phyloP scores from a whole-genome alignment of 2,888 invertebrate species.

The Clostera curtula region DNA sequence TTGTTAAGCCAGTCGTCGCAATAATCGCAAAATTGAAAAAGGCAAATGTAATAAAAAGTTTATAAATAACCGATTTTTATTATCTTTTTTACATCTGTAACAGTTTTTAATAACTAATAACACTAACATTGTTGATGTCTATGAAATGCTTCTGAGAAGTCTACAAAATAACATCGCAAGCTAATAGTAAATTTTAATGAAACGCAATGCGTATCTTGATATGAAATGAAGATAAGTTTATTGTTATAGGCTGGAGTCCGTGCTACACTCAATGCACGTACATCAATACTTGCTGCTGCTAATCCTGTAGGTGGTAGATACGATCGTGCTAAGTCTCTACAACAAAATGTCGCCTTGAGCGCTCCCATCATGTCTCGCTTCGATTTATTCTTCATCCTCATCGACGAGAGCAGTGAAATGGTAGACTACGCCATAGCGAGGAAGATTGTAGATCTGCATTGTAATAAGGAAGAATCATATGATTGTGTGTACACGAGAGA shows the following conservation, averaged over 20 bases:
- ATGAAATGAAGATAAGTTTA: too few species aligned
- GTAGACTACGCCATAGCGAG: slow-evolving; percentile 97
- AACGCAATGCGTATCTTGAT: too few species aligned
- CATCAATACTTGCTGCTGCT: slow-evolving; percentile 98
- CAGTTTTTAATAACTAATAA: too few species aligned
- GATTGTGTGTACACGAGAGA: slow-evolving; percentile 90
- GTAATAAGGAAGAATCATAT: slow-evolving; percentile 85
- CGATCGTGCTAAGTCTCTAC: slow-evolving; percentile 93
- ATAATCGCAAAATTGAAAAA: too few species aligned
- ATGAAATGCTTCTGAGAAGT: too few species aligned
- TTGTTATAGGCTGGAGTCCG: slow-evolving; percentile 89
- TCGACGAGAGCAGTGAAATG: slow-evolving; percentile 92
- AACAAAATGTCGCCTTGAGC: slow-evolving; percentile 93
- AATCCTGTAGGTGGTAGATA: slow-evolving; percentile 99
- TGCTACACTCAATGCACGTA: slow-evolving; percentile 97
- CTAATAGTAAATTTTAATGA: too few species aligned
- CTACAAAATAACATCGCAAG: too few species aligned
- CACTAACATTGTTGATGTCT: too few species aligned
- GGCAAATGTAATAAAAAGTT: too few species aligned
- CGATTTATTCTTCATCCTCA: slow-evolving; percentile 97
- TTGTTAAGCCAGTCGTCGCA: too few species aligned
- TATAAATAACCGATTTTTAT: too few species aligned
- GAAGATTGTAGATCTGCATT: slow-evolving; percentile 95
- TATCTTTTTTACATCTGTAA: too few species aligned
- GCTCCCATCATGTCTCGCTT: slow-evolving; percentile 99